phyloP scores from a whole-genome alignment of 2,888 invertebrate species.

The Dione vanillae region DNA sequence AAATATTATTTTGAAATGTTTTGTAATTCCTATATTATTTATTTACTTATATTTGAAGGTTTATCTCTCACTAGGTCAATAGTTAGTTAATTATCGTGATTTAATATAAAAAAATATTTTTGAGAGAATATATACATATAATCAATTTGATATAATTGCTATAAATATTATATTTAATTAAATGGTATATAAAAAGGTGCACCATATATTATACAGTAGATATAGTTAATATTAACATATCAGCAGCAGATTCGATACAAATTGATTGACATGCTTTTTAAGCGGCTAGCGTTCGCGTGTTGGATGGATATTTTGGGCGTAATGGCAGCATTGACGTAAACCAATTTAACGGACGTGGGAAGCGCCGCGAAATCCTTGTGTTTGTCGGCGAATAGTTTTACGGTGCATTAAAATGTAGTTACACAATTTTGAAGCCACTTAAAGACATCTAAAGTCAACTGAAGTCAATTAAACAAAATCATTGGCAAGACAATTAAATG shows the following conservation, averaged over 20 bases:
- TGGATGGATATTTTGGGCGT: slow-evolving; percentile 69
- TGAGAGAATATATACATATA: no score
- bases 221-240: slow-evolving; percentile 8
- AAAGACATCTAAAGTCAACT: slow-evolving; percentile 44
- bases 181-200: not conserved
- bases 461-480: slow-evolving; percentile 36
- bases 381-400: slow-evolving; percentile 61
- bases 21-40: slow-evolving; percentile 8
- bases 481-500: slow-evolving; percentile 9
- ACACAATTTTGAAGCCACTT: slow-evolving; percentile 51
- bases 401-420: slow-evolving; percentile 58
- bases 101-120: not conserved
- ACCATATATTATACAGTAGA: not conserved
- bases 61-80: not conserved
- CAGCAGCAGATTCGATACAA: slow-evolving; percentile 54
- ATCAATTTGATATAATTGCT: not conserved
- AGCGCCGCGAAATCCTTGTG: slow-evolving; percentile 66
- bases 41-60: not conserved
- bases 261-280: slow-evolving; percentile 79
- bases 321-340: slow-evolving; percentile 78
- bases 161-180: not conserved
- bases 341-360: slow-evolving; percentile 71
- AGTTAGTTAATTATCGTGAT: not conserved
- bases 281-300: slow-evolving; percentile 64
- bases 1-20: not conserved